phyloP scores from a whole-genome alignment of 1,140 invertebrate genomes.

The Trichonephila clavata region DNA sequence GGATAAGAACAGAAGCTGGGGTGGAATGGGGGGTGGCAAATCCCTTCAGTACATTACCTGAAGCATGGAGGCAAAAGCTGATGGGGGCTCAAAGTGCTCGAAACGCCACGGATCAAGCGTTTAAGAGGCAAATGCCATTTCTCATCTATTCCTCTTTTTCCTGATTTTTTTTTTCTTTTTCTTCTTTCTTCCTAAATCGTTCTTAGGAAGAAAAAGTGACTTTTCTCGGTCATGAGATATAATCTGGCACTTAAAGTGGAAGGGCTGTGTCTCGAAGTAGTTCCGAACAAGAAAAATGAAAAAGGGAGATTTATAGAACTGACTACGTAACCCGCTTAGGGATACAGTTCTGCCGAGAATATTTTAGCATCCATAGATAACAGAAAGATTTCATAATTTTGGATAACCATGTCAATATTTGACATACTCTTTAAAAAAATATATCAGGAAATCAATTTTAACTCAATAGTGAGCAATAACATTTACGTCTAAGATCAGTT shows the following conservation, averaged over 20 bases:
- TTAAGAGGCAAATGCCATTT: constrained; percentile 64
- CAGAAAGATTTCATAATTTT: too few species aligned
- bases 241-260: constrained; percentile 50
- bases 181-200: background rate
- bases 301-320: constrained; percentile 20
- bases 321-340: background rate
- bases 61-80: constrained; percentile 40
- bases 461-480: too few species aligned
- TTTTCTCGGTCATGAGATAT: constrained; percentile 50
- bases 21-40: background rate
- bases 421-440: too few species aligned
- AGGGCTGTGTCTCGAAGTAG: constrained; percentile 3
- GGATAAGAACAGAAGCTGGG: constrained; percentile 10
- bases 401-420: too few species aligned
- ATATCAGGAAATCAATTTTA: too few species aligned
- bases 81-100: constrained; percentile 35
- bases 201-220: constrained; percentile 34
- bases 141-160: constrained; percentile 45
- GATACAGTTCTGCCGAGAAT: too few species aligned
- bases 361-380: too few species aligned
- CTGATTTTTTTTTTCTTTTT: background rate
- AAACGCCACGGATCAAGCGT: constrained; percentile 47
- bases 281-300: constrained; percentile 35
- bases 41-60: constrained; percentile 58
- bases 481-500: too few species aligned